Evolutionary conservation across 2,888 invertebrate genomes (phyloP).

Genomic region (Lordiphosa andalusiaca): DNA sequence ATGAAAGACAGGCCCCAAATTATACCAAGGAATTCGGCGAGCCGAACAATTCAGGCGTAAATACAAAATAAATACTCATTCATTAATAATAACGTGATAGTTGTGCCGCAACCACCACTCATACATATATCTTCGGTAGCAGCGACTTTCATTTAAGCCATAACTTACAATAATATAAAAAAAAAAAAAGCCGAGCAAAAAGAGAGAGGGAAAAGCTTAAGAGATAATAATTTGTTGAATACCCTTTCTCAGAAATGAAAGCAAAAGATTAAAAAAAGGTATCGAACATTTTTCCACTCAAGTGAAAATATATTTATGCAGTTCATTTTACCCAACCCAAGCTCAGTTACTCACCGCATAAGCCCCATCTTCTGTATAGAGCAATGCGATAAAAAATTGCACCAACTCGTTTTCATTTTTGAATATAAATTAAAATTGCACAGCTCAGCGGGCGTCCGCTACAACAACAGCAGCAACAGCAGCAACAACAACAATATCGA

Average conservation of each 20-base stretch:
- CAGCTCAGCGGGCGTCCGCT: constrained; percentile 12
- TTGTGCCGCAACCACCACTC: constrained; percentile 40
- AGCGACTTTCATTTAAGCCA: constrained; percentile 63
- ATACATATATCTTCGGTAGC: constrained; percentile 13
- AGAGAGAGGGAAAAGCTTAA: constrained; percentile 11
- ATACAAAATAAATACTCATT: constrained; percentile 73
- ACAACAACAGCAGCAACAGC: neutral
- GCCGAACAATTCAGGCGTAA: constrained; percentile 58
- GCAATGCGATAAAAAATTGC: no score
- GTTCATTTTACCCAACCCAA: neutral
- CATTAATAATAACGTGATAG: constrained; percentile 74
- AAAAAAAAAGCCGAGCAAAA: constrained; percentile 5
- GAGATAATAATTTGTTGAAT: constrained; percentile 15
- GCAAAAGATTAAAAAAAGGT: neutral
- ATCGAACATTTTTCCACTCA: neutral
- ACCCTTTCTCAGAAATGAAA: constrained; percentile 13
- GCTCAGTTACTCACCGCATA: neutral
- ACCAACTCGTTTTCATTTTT: constrained; percentile 12
- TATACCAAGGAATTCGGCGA: constrained; percentile 29
- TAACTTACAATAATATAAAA: constrained; percentile 53
- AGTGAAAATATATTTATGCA: neutral
- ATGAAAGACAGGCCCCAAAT: constrained; percentile 9
- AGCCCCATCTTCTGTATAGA: no score
- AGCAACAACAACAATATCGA: constrained; percentile 18
- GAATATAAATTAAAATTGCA: constrained; percentile 51